phyloP scores from a whole-genome alignment of 1,140 invertebrate species.

The Caenorhabditis tropicalis region DNA sequence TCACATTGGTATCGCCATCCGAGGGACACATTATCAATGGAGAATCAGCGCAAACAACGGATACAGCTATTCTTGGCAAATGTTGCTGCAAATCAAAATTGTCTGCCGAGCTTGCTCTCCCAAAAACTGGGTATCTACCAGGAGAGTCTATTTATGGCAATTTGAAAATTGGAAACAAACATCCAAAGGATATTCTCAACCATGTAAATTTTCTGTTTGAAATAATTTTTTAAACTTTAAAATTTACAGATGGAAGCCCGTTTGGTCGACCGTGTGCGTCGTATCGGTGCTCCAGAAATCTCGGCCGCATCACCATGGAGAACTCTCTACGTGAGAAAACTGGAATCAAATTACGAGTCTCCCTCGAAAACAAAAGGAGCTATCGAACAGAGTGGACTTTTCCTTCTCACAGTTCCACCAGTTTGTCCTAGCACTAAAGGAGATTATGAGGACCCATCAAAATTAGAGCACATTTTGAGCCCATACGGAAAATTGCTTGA shows the following conservation, averaged over 20 bases:
- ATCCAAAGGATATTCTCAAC: conserved; percentile 55
- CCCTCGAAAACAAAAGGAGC: conserved; percentile 5
- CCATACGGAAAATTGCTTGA: conserved; percentile 50
- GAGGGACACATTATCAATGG: conserved; percentile 46
- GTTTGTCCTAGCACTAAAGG: conserved; percentile 52
- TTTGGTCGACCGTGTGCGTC: conserved; percentile 49
- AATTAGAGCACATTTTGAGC: conserved; percentile 35
- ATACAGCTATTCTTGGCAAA: conserved; percentile 55
- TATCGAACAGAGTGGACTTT: conserved; percentile 44
- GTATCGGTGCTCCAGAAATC: conserved; percentile 47
- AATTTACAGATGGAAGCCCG: conserved; percentile 51
- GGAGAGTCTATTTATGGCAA: conserved; percentile 54
- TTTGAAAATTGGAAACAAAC: conserved; percentile 54
- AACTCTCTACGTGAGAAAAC: conserved; percentile 42
- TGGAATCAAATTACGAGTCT: conserved; percentile 24
- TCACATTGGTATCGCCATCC: conserved; percentile 51
- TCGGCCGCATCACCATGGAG: conserved; percentile 44
- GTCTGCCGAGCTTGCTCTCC: conserved; percentile 51
- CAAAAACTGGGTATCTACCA: conserved; percentile 55
- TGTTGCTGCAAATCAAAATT: conserved; percentile 59
- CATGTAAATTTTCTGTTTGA: conserved; percentile 34
- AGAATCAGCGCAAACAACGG: conserved; percentile 44
- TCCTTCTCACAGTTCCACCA: conserved; percentile 51
- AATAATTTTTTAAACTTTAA: background rate
- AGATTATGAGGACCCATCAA: background rate